Base-by-base conservation (phyloP, 2,113 vertebrate genomes). In the Caranx ignobilis region DNA sequence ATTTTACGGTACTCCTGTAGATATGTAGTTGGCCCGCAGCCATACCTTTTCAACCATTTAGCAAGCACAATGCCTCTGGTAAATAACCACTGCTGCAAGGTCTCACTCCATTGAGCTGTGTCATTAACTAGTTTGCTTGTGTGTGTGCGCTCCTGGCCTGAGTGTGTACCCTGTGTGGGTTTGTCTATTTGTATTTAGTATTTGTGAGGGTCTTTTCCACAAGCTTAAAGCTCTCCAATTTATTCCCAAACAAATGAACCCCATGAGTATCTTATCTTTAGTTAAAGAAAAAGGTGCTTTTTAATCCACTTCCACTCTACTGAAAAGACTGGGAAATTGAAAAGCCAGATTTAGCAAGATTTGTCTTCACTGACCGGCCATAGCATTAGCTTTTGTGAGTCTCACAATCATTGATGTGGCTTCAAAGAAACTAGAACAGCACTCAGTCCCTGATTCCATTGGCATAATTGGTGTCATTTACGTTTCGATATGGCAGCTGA, bases 101-200 rank as follows among this genome's bases (percentile, higher is more conserved):
- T 83, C 84, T 83, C 89, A 70, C 75, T 89, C 84, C 82, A 87
- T 2, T 91, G 89, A 91, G 45, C 91, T 86, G 82, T 82, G 85
- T 90, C 85, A 89, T 92, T 92, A 92, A 87, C 79, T 84, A 76
- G 34, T 77, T 55, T 82, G 60, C 71, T 26, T 77, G 66, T 74
- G 59, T 72, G 62, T 71, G 57, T 75, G 66, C 41, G 39, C 59
- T 50, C 41, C 45, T 41, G 19, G 64, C 61, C 63, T 64, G 18
- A 71, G 45, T 18, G 50, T 87, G 57, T 47, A 71, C 50, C 35
- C 60, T 68, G 74, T 74, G 79, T 80, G 83, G 74, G 82, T 79
- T 79, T 85, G 74, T 75, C 65, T 88, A 18, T 89, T 85, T 90
- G 76, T 79, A 13, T 86, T 83, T 79, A 0, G 47, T 75, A 71